Evolutionary conservation across 2,888 invertebrate species (phyloP).

Genomic region (Scaptomyza flava): DNA sequence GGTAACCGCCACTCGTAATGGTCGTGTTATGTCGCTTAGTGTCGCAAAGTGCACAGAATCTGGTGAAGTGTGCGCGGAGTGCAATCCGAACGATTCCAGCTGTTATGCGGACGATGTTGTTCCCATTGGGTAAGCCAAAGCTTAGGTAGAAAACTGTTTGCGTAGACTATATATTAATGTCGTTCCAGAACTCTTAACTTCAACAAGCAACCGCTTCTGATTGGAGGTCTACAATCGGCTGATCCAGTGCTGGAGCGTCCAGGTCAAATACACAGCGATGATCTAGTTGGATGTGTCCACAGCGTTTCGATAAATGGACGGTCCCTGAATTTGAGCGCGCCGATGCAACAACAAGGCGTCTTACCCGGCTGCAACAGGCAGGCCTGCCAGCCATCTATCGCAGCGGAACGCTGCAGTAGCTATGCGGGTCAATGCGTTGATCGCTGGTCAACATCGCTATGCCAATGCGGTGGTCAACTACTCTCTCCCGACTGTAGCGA

Average conservation of each 20-base stretch:
- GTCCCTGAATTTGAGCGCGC: slow-evolving; percentile 91
- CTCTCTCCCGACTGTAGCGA: slow-evolving; percentile 92
- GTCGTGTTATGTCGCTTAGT: slow-evolving; percentile 93
- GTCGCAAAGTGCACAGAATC: slow-evolving; percentile 93
- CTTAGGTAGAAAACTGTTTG: no score
- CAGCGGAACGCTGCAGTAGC: slow-evolving; percentile 86
- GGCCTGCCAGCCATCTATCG: slow-evolving; percentile 86
- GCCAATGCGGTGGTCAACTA: slow-evolving; percentile 88
- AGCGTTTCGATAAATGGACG: slow-evolving; percentile 95
- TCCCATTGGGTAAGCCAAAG: slow-evolving; percentile 90
- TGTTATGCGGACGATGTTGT: slow-evolving; percentile 95
- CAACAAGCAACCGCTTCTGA: slow-evolving; percentile 93
- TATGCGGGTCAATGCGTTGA: slow-evolving; percentile 90
- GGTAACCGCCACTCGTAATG: slow-evolving; percentile 95
- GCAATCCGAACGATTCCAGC: slow-evolving; percentile 91
- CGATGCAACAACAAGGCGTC: slow-evolving; percentile 89
- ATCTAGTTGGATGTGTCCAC: slow-evolving; percentile 97
- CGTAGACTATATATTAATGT: neutral
- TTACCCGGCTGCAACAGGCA: slow-evolving; percentile 91
- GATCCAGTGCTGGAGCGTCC: slow-evolving; percentile 95
- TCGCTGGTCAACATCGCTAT: slow-evolving; percentile 91
- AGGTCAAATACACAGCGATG: slow-evolving; percentile 95
- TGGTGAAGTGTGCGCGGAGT: slow-evolving; percentile 94
- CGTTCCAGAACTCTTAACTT: slow-evolving; percentile 93
- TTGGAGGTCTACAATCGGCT: slow-evolving; percentile 94